Conservation (phyloP, 2,888 invertebrate species). For the Nebria brevicollis region DNA sequence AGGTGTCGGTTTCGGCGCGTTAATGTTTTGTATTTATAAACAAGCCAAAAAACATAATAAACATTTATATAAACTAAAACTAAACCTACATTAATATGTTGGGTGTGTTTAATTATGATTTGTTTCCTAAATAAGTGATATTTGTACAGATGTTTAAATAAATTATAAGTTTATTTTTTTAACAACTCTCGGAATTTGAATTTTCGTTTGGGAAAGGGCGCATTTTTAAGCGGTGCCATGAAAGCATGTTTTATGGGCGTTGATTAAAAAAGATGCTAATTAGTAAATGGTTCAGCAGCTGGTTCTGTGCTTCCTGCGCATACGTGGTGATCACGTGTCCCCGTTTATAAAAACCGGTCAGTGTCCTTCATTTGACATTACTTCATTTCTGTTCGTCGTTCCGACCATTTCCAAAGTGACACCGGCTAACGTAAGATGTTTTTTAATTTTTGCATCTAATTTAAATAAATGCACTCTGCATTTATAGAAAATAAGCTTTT, state of each 20-base stretch:
- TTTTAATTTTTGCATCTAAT: neutral
- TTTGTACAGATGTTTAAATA: conserved; percentile 4
- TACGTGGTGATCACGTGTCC: conserved; percentile 33
- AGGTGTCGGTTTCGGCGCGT: conserved; percentile 89
- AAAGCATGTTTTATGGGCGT: too few species aligned
- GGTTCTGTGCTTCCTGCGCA: conserved; percentile 7
- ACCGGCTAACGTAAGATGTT: conserved; percentile 29
- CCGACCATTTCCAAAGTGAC: neutral
- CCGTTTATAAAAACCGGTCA: conserved; percentile 18
- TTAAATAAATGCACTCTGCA: conserved; percentile 7
- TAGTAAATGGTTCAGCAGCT: neutral
- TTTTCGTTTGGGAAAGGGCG: too few species aligned
- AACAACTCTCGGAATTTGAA: too few species aligned
- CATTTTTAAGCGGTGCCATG: too few species aligned
- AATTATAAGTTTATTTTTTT: neutral
- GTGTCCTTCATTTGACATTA: conserved; percentile 43
- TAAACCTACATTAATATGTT: neutral
- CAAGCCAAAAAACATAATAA: neutral
- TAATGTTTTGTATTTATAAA: conserved; percentile 59
- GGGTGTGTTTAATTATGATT: neutral
- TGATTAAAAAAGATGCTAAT: too few species aligned
- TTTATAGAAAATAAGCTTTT: too few species aligned
- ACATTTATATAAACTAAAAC: conserved; percentile 10
- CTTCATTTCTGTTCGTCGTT: neutral
- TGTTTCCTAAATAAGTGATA: conserved; percentile 26